Evolutionary conservation across 2,113 vertebrate genomes (phyloP).

Genomic region (Asarcornis scutulata): DNA sequence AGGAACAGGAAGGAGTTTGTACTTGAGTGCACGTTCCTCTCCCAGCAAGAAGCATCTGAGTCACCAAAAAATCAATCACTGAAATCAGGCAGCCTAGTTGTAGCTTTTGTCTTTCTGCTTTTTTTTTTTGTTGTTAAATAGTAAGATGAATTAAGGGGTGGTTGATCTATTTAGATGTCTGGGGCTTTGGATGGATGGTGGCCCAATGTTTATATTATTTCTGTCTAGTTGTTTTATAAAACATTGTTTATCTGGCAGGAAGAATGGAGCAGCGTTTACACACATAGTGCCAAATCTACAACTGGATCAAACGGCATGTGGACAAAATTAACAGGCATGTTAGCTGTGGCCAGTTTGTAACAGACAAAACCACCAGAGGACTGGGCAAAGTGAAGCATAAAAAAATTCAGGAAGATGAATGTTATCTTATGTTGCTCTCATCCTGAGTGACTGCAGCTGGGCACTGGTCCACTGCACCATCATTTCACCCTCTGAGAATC

Average conservation of each 20-base stretch:
- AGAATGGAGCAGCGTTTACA: background rate
- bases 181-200: background rate
- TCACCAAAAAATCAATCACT: background rate
- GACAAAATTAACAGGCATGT: background rate
- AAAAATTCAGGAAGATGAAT: background rate
- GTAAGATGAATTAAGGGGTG: background rate
- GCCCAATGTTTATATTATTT: background rate
- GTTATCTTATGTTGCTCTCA: background rate
- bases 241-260: background rate
- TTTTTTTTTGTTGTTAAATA: background rate
- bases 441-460: background rate
- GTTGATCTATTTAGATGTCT: background rate
- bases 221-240: background rate
- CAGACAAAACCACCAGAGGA: background rate
- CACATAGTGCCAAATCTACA: background rate
- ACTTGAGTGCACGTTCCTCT: background rate
- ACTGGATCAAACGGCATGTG: background rate
- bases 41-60: conserved; percentile 17
- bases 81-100: background rate
- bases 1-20: conserved; percentile 13
- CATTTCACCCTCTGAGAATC: background rate
- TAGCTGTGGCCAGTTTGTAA: background rate
- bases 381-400: background rate
- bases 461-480: background rate
- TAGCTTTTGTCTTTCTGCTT: background rate